Evolutionary conservation across 2,888 invertebrate species (phyloP).

Genomic region (Harpalus rufipes): DNA sequence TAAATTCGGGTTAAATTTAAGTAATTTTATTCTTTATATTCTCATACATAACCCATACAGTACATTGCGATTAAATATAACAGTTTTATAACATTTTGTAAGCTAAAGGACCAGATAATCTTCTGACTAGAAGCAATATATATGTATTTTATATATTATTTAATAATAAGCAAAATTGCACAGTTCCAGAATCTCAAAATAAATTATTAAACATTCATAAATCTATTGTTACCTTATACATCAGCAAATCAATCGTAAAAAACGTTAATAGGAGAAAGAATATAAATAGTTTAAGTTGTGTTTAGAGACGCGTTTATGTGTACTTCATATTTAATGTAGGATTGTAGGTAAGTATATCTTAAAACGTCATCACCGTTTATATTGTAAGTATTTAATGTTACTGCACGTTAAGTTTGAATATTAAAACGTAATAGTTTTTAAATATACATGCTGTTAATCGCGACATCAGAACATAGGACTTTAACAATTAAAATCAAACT

Average conservation of each 20-base stretch:
- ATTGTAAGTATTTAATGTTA: too few species aligned
- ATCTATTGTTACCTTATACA: slow-evolving; percentile 66
- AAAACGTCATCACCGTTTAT: too few species aligned
- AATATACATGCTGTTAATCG: too few species aligned
- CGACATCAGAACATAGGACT: too few species aligned
- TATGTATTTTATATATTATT: slow-evolving; percentile 72
- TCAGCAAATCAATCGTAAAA: slow-evolving; percentile 61
- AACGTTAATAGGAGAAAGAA: slow-evolving; percentile 17
- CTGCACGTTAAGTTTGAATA: too few species aligned
- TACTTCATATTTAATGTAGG: too few species aligned
- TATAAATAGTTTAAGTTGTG: background rate
- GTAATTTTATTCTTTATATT: slow-evolving; percentile 74
- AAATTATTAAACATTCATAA: slow-evolving; percentile 65
- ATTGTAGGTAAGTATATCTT: too few species aligned
- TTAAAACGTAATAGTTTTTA: too few species aligned
- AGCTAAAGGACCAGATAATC: slow-evolving; percentile 75
- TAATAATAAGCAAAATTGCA: slow-evolving; percentile 74
- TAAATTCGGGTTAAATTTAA: slow-evolving; percentile 50
- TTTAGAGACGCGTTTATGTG: too few species aligned
- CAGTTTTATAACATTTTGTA: slow-evolving; percentile 76
- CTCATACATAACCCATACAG: slow-evolving; percentile 80
- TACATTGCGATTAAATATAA: slow-evolving; percentile 77
- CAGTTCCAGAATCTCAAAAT: slow-evolving; percentile 70
- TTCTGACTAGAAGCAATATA: slow-evolving; percentile 75
- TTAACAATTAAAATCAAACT: too few species aligned